Percentiles rank a stretch among this genome's conserved stretches.
Evolutionary conservation across 1,140 invertebrate species (phyloP).

Genomic region (Muscidifurax raptorellus): DNA sequence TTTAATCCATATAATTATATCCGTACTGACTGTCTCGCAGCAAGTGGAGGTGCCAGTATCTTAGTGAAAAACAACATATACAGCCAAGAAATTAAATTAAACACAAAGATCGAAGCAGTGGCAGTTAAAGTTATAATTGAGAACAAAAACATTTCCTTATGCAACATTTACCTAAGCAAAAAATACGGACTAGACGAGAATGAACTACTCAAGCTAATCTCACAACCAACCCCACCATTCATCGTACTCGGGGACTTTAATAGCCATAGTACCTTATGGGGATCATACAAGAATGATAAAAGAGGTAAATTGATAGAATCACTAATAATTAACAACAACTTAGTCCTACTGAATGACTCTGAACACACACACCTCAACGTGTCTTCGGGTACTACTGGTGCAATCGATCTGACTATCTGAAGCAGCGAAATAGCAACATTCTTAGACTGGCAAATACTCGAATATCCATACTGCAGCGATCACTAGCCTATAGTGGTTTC

Average conservation of each 20-base stretch:
- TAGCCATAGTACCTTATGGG: constrained; percentile 62
- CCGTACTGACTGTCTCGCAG: constrained; percentile 31
- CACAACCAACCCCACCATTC: constrained; percentile 45
- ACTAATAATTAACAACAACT: constrained; percentile 52
- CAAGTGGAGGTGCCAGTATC: constrained; percentile 60
- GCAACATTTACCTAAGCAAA: not conserved
- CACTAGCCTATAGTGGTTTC: too few relatives aligned
- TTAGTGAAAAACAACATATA: constrained; percentile 55
- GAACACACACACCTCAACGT: constrained; percentile 58
- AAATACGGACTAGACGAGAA: not conserved
- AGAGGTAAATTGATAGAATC: constrained; percentile 60
- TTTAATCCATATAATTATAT: constrained; percentile 10
- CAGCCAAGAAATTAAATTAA: constrained; percentile 54
- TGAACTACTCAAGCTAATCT: constrained; percentile 51
- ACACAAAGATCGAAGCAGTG: constrained; percentile 54
- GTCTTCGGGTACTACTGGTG: constrained; percentile 52
- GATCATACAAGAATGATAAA: constrained; percentile 56
- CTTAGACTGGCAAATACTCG: constrained; percentile 62
- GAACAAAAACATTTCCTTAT: constrained; percentile 46
- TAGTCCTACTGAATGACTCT: constrained; percentile 58
- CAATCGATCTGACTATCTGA: constrained; percentile 60
- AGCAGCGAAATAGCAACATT: constrained; percentile 53
- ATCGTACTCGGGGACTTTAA: not conserved
- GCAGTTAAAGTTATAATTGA: constrained; percentile 52
- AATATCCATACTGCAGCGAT: too few relatives aligned